Base-by-base conservation (phyloP, 2,113 vertebrate species). In the Raja brachyura region DNA sequence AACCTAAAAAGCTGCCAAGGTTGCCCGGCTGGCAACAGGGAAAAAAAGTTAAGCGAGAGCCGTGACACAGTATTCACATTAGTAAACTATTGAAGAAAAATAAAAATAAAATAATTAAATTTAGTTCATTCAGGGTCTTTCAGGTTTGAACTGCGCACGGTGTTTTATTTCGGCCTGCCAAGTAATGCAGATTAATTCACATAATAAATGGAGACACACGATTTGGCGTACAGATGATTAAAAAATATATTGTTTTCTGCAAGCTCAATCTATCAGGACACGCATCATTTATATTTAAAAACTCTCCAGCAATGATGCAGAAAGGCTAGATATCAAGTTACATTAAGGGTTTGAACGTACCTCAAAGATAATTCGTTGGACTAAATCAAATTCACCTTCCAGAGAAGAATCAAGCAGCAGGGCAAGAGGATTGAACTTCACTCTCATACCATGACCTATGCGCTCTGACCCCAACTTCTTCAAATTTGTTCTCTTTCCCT, bases 321-420 rank as follows among this genome's bases (percentile, higher is more conserved):
- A 16, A 63, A 63, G 31, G 20, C 5, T 63, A 6, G n/a, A 66
- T 31, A 48, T 0, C 59, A 94, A 63, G 54, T 33, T 0, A 0
- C 77, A 68, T 76, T 81, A 79, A 93, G 93, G 31, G 92, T 93
- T 74, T 59, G 33, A 25, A 75, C 93, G 94, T 96, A 99, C 98
- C 97, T 99, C 98, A 93, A 99, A 99, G 94, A 99, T 99, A 95
- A 99, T 98, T 95, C 98, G 97, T 96, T 99, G 99, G 74, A 99
- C 98, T 8, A 99, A 96, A 95, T 99, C 99, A 94, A 97, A 99
- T 95, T 99, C 99, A 76, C 99, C 99, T 94, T 99, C 99, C 96
- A 99, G 96, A 88, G 99, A 99, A 0, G 99, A 99, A 96, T 99
- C 99, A 85, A 99, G 96, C 83, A 99, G 97, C 93, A 99, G 95